Evolutionary conservation across 2,113 vertebrate species (phyloP).

Genomic region (Ariopsis seemanni): DNA sequence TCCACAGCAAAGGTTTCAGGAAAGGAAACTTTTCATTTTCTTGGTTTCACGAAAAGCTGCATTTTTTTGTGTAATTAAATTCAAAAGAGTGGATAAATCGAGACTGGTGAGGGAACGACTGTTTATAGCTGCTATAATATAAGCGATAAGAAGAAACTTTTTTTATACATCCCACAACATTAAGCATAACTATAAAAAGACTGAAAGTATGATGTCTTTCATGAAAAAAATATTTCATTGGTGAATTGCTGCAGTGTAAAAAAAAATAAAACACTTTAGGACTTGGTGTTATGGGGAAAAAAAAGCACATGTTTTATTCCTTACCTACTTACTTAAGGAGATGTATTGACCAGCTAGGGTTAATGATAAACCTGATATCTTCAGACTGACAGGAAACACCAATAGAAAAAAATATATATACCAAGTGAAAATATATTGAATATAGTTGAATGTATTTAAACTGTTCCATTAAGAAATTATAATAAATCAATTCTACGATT

Average conservation of each 20-base stretch:
- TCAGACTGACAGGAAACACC: neutral
- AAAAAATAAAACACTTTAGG: neutral
- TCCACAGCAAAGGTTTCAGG: neutral
- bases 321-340: neutral
- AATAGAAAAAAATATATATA: neutral
- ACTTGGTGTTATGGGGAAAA: neutral
- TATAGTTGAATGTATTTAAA: neutral
- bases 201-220: neutral
- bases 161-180: neutral
- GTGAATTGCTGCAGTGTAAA: neutral
- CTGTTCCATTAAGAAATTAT: neutral
- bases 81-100: neutral
- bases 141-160: neutral
- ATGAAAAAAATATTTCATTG: neutral
- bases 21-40: too few species aligned
- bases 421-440: neutral
- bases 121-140: neutral
- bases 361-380: neutral
- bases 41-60: neutral
- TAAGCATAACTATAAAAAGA: neutral
- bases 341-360: neutral
- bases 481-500: neutral
- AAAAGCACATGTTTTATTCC: neutral
- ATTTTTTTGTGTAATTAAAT: slow-evolving; percentile 1
- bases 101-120: neutral